A percentile compares a stretch with the other conserved stretches of the same genome.
Evolutionary conservation across 1,140 invertebrate genomes (phyloP).

Genomic region (Mycetomoellerius zeteki): DNA sequence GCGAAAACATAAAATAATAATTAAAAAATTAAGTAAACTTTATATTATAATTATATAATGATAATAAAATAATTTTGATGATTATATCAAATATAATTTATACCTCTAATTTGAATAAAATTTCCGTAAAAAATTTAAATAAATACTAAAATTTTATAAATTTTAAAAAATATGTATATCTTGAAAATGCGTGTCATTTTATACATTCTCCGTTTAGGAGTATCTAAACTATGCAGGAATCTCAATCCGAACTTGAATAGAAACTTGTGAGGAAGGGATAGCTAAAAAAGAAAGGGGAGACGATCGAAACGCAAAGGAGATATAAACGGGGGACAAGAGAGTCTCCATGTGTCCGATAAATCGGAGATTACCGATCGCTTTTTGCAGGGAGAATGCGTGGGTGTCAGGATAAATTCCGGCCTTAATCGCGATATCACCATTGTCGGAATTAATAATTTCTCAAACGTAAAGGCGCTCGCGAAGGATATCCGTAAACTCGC

Average conservation of each 20-base stretch:
- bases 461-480: conserved; percentile 26
- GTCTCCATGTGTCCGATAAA: conserved; percentile 63
- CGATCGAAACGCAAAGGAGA: conserved; percentile 1
- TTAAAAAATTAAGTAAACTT: background rate
- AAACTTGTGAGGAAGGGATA: background rate
- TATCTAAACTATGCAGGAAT: conserved; percentile 19
- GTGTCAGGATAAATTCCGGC: conserved; percentile 69
- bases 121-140: background rate
- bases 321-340: conserved; percentile 39
- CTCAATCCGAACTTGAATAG: conserved; percentile 15
- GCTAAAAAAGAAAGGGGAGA: background rate
- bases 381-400: conserved; percentile 65
- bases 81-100: background rate
- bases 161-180: background rate
- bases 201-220: background rate
- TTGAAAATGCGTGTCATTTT: background rate
- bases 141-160: background rate
- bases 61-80: background rate
- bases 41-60: background rate
- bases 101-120: background rate
- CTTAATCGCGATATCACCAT: conserved; percentile 69
- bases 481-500: conserved; percentile 48
- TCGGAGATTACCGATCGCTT: conserved; percentile 73
- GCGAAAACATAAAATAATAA: too few species aligned
- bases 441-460: conserved; percentile 75